Base-by-base conservation (phyloP, 2,113 vertebrate genomes). In the Zosterops borbonicus region DNA sequence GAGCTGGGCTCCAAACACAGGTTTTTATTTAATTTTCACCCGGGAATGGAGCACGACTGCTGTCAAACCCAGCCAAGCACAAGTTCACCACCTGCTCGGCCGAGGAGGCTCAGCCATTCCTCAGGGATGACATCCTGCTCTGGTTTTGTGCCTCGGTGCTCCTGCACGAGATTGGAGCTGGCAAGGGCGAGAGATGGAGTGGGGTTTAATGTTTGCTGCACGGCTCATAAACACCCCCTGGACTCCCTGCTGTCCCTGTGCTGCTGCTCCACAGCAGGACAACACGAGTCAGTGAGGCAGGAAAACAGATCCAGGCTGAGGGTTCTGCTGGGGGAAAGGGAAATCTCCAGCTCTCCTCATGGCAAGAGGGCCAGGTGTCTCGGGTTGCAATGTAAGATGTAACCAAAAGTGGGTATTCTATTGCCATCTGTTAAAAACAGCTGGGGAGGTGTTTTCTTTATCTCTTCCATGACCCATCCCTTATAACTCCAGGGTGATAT, bases 11-110 rank as follows among this genome's bases (percentile, higher is more conserved):
- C 52, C 5, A 35, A 79, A 53, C 68, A 47, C 0, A 47, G 62
- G 59, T 73, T 90, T 88, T 76, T 44, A n/a, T 49, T 74, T n/a
- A 7, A 16, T 56, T 55, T 49, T 46, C 52, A n/a, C 9, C 21
- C 2, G 23, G 25, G 53, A 9, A 46, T 53, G 39, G 17, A 49
- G 60, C 39, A 18, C 75, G 83, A 59, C 39, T 53, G 42, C 62
- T 80, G 55, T 47, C 76, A 60, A 37, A 71, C 24, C 79, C 78
- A 83, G 21, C 81, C 62, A 60, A 95, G 87, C 92, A 82, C 86
- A 49, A 91, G 83, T 12, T 85, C 50, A 31, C 44, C 77, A 73
- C 74, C 78, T 58, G 64, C 22, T 60, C 31, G 9, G 81, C 90
- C 63, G 60, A n/a, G 18, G 71, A 89, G 68, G 59, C 52, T 78